Evolutionary conservation across 2,888 invertebrate genomes (phyloP).

Genomic region (Drosophila acutilabella): DNA sequence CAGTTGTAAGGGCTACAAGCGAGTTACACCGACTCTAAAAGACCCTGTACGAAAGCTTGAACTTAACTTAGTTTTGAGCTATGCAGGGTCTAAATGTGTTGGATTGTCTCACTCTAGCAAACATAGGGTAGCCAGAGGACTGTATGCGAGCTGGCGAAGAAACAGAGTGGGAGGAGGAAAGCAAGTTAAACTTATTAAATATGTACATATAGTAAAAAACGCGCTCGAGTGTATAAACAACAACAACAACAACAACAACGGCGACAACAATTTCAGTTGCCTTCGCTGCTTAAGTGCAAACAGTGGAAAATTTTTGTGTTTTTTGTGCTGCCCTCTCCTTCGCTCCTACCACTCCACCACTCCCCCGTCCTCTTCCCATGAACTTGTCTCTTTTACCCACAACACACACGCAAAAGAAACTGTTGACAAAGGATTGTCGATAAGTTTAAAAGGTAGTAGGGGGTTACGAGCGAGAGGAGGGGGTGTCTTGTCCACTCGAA

Average conservation of each 20-base stretch:
- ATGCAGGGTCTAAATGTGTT: too few species aligned
- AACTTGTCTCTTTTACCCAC: conserved; percentile 19
- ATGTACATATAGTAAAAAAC: conserved; percentile 56
- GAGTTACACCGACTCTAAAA: too few species aligned
- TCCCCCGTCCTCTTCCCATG: background rate
- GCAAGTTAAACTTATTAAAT: conserved; percentile 44
- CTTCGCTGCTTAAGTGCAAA: conserved; percentile 42
- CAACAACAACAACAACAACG: conserved; percentile 23
- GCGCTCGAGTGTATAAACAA: conserved; percentile 51
- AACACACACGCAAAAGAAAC: conserved; percentile 40
- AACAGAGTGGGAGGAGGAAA: background rate
- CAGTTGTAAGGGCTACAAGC: background rate
- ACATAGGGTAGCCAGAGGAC: too few species aligned
- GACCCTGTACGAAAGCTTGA: too few species aligned
- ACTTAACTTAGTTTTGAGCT: too few species aligned
- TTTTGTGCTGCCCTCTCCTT: background rate
- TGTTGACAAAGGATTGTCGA: conserved; percentile 38
- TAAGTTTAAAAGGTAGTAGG: conserved; percentile 2
- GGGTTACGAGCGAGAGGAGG: background rate
- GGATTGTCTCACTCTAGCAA: too few species aligned
- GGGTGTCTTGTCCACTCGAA: background rate
- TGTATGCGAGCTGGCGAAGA: too few species aligned
- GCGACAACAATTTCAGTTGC: conserved; percentile 26
- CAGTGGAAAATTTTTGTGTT: conserved; percentile 60
- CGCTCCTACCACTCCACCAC: background rate